Conservation (phyloP, 2,113 vertebrate genomes). For the Lophura nycthemera region DNA sequence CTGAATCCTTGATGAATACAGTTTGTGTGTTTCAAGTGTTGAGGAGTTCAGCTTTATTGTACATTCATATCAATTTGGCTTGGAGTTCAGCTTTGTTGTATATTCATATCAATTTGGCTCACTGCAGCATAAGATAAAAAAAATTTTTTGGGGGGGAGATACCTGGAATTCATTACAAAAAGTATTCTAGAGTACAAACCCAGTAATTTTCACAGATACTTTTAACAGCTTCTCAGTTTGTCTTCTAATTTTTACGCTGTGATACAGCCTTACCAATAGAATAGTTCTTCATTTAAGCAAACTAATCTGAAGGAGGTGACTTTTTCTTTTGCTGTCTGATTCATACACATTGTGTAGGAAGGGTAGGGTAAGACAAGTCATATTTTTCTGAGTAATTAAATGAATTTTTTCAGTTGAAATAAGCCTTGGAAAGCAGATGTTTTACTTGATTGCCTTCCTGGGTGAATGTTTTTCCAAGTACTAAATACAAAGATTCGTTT, state of each 20-base stretch:
- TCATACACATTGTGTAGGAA: constrained; percentile 49
- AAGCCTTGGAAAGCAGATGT: constrained; percentile 37
- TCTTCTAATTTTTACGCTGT: background rate
- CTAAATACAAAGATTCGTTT: background rate
- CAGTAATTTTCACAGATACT: background rate
- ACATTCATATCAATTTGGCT: background rate
- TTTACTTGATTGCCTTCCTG: background rate
- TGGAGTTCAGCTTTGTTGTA: background rate
- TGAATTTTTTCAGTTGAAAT: constrained; percentile 41
- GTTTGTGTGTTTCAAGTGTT: background rate
- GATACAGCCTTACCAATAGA: background rate
- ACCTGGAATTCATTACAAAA: background rate
- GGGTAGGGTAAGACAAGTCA: constrained; percentile 2
- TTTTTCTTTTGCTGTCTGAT: constrained; percentile 43
- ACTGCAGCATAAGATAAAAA: background rate
- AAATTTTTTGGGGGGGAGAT: background rate
- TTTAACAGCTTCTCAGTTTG: background rate
- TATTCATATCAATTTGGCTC: background rate
- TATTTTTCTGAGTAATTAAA: constrained; percentile 56
- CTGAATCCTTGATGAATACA: background rate
- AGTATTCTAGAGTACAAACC: background rate
- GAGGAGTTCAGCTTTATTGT: background rate
- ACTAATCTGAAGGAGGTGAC: constrained; percentile 40
- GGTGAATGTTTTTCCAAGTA: background rate
- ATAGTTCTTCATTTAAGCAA: constrained; percentile 14